Base-by-base conservation (phyloP, 1,140 invertebrate species). In the Theocolax elegans region DNA sequence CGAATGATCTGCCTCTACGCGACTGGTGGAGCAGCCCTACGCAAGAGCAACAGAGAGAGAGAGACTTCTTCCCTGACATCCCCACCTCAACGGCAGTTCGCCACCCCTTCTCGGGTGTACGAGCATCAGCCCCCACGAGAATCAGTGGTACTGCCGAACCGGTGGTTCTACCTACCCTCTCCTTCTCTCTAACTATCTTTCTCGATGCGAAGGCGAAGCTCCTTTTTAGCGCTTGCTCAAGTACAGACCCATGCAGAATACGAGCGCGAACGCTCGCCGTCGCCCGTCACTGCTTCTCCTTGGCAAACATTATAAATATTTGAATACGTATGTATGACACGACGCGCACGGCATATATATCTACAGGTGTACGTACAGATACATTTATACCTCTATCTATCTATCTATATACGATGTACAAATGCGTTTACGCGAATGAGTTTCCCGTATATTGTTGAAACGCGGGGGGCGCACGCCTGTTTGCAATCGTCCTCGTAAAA, bases 1-100 rank as follows among this genome's bases (percentile, higher is more conserved):
- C 80, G 80, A 77, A 76, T 78, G 79, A 79, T 76, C 27, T 72
- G 78, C 75, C 77, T 77, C 78, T 29, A 1, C 44, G 8, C 9
- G 21, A 51, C 29, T 53, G 60, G 44, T 63, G 42, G 65, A 59
- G 9, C n/a, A n/a, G n/a, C 25, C 42, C 31, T 25, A 17, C 31
- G 12, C 3, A 21, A 12, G 64, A 10, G 25, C 17, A 8, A 56
- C 27, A 25, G 12, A 42, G 56, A 23, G 2, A 25, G 19, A 40
- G 21, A 31, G 49, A 44, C 27, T 29, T 23, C 35, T 56, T 56
- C 51, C 15, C 40, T 31, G 17, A 10, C 51, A 2, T 29, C 38
- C 63, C 63, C 51, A 10, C 10, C 40, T 35, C n/a, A 4, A 19
- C 6, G 44, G n/a, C 3, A 48, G n/a, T 2, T 29, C 51, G 31